A percentile compares a stretch with the other conserved stretches of the same genome.
Conservation (phyloP, 35 echinoderm and acorn worm species). For the Ophiothrix spiculata region DNA sequence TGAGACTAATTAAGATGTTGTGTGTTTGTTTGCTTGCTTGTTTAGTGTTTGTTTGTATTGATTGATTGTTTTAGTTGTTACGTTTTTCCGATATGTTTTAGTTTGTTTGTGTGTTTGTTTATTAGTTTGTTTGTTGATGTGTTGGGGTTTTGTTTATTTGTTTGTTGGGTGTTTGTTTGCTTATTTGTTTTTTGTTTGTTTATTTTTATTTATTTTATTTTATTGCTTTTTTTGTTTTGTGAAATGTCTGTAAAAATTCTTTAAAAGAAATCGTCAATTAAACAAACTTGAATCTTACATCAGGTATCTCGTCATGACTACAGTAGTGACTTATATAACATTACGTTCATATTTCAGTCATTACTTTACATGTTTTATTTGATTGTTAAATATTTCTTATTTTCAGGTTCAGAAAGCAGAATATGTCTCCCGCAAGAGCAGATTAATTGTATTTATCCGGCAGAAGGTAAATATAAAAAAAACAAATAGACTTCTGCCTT, state of each 20-base stretch:
- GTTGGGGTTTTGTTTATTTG: too few species aligned
- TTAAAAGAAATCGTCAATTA: too few species aligned
- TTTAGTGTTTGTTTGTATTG: background rate
- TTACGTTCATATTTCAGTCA: background rate
- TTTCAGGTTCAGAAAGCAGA: background rate
- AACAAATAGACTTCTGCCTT: background rate
- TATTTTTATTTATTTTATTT: too few species aligned
- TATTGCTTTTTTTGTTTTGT: too few species aligned
- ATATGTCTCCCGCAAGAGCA: background rate
- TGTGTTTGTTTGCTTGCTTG: background rate
- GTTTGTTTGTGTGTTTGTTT: background rate
- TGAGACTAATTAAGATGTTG: too few species aligned
- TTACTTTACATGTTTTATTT: background rate
- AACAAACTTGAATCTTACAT: too few species aligned
- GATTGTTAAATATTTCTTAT: background rate
- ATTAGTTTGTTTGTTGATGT: too few species aligned
- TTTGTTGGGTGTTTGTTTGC: too few species aligned
- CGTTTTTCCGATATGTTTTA: background rate
- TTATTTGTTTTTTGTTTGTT: too few species aligned
- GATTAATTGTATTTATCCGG: background rate
- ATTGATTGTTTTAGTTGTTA: background rate
- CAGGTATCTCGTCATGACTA: too few species aligned
- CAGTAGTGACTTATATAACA: background rate
- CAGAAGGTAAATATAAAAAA: background rate
- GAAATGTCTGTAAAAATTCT: background rate